A percentile compares a stretch with the other conserved stretches of the same genome.
These are phyloP conservation scores for Cepphus grylle DNA, from an alignment of 2,113 vertebrate species.

Conservation along the genomic window DNA sequence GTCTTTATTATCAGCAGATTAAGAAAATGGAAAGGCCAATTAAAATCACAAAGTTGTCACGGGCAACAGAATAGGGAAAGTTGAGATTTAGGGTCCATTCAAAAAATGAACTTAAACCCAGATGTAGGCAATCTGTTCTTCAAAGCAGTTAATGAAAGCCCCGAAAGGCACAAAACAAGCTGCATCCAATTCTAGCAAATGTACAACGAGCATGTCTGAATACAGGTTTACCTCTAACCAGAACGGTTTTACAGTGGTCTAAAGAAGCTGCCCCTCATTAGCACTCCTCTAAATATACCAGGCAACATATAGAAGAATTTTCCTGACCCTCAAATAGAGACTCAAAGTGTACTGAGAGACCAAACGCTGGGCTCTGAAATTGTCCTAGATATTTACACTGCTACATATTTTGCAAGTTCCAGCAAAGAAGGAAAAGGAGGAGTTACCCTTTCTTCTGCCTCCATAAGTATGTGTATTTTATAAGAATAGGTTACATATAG, in stretches of 20 bases:
- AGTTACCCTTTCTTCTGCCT: background rate
- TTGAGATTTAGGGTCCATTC: background rate
- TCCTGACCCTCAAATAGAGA: background rate
- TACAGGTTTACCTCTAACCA: background rate
- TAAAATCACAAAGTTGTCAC: background rate
- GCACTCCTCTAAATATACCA: background rate
- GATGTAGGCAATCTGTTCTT: background rate
- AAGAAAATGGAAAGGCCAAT: background rate
- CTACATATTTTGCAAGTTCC: background rate
- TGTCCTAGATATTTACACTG: background rate
- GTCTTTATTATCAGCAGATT: slow-evolving; percentile 14
- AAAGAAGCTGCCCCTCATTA: background rate
- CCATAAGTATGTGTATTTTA: background rate
- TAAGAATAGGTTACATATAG: background rate
- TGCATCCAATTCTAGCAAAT: background rate
- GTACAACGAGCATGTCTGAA: background rate
- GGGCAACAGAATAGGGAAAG: background rate
- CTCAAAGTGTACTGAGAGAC: background rate
- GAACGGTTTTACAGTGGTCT: background rate
- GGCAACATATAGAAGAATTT: background rate
- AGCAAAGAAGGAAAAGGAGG: background rate
- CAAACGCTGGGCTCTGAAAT: accelerated
- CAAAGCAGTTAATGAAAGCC: background rate
- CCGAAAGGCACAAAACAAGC: background rate
- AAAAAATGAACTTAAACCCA: background rate